Evolutionary conservation across 2,797 vertebrate genomes (phyloP), one percentile per base, ranked within the genome.

Genomic region (Xyrichtys novacula): DNA sequence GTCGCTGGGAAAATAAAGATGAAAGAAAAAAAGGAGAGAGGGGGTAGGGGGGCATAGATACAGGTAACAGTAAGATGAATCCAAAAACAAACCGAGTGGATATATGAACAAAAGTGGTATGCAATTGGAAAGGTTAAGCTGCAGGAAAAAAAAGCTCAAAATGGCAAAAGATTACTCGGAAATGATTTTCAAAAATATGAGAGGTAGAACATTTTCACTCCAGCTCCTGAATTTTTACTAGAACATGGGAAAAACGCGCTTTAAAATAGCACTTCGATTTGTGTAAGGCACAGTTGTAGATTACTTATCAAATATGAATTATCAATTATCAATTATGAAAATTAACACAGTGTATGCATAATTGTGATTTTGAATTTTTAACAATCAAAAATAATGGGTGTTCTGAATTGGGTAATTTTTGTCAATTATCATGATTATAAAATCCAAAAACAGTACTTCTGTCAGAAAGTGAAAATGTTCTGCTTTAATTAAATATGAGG

Each of bases 1-100:
- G 94, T 86, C 94, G 96, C 98, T 98, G 95, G 88, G 92, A 90
- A 92, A 90, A 93, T 94, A 85, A 95, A 88, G 80, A 60, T 86
- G 76, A 87, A 88, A 81, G 71, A 75, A 88, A 87, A 93, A 91
- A 70, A 88, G 87, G 63, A 39, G 26, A 47, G 63, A 60, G 58
- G 28, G 74, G 71, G 67, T 75, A 71, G 49, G 63, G 63, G 58
- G 28, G 74, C 71, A 70, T 75, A 71, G 68, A 71, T 65, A 74
- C 47, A 71, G 80, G 92, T 89, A 86, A 91, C 95, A 87, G 88
- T 93, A 93, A 94, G 93, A 94, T 94, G 92, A 88, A 86, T 88
- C 50, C 62, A 85, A 94, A 94, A 94, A 94, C 93, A 91, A 95
- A 94, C 91, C 92, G 91, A 95, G 95, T 85, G 78, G 78, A 88